Percentiles rank a stretch among this genome's conserved stretches.
phyloP scores from a whole-genome alignment of 2,797 vertebrate species.

The Thripadectes ignobilis region DNA sequence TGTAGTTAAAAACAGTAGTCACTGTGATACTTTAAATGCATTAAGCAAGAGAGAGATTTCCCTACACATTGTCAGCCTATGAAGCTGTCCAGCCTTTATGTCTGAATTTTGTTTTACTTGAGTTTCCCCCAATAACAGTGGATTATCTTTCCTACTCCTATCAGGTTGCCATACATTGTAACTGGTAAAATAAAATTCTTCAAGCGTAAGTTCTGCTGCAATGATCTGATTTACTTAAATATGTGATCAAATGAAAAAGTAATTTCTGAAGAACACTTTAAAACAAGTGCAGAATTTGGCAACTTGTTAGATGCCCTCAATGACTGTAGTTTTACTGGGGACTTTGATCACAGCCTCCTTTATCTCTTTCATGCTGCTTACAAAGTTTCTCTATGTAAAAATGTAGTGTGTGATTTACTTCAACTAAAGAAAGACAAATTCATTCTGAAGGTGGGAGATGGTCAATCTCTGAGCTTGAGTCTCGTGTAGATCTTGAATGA shows the following conservation, averaged over 20 bases:
- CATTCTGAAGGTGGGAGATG: not conserved
- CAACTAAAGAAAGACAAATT: not conserved
- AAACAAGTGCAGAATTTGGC: not conserved
- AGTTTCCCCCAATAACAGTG: not conserved
- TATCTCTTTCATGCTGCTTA: not conserved
- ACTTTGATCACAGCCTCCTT: constrained; percentile 38
- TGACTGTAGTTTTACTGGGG: not conserved
- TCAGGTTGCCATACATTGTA: not conserved
- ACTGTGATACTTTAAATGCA: not conserved
- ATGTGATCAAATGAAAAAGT: not conserved
- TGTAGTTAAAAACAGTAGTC: not conserved
- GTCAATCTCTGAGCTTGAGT: not conserved
- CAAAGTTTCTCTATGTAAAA: not conserved
- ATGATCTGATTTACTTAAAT: constrained; percentile 1
- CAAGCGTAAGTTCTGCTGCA: not conserved
- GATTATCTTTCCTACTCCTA: not conserved
- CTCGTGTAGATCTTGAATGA: not conserved
- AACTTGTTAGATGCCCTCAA: not conserved
- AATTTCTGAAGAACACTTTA: constrained; percentile 11
- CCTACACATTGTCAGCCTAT: not conserved
- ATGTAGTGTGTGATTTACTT: not conserved
- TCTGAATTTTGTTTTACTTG: not conserved
- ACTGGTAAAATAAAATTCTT: not conserved
- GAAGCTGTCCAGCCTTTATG: not conserved
- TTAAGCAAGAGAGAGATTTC: not conserved